phyloP scores from a whole-genome alignment of 1,140 invertebrate genomes.

The Homalodisca vitripennis region DNA sequence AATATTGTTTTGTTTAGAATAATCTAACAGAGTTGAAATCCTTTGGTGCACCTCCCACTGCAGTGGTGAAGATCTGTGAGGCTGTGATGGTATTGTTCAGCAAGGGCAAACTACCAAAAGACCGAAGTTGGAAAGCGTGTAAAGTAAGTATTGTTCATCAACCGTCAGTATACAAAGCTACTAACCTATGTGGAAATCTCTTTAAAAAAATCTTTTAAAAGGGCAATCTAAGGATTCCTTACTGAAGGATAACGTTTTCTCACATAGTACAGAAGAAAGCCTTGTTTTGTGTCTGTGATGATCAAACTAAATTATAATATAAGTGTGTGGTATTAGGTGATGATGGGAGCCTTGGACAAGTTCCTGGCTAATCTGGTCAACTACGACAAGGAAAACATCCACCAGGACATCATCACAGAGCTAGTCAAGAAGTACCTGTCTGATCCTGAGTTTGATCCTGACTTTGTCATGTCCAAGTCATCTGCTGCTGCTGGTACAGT shows the following conservation, averaged over 20 bases:
- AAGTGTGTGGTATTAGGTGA: too few relatives aligned
- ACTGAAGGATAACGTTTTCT: too few relatives aligned
- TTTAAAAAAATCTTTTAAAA: too few relatives aligned
- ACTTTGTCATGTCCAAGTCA: slow-evolving; percentile 83
- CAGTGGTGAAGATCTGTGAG: slow-evolving; percentile 80
- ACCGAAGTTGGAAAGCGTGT: slow-evolving; percentile 89
- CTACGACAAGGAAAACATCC: slow-evolving; percentile 95
- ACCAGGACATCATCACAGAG: slow-evolving; percentile 80
- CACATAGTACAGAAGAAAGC: too few relatives aligned
- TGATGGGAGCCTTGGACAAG: slow-evolving; percentile 82
- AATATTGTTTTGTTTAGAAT: slow-evolving; percentile 50
- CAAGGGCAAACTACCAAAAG: slow-evolving; percentile 87
- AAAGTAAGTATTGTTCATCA: slow-evolving; percentile 67
- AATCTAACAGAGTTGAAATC: slow-evolving; percentile 95
- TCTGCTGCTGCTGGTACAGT: slow-evolving; percentile 76
- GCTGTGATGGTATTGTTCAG: slow-evolving; percentile 87
- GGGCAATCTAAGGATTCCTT: too few relatives aligned
- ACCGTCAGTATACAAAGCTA: too few relatives aligned
- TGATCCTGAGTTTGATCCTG: slow-evolving; percentile 76
- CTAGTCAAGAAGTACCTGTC: slow-evolving; percentile 55
- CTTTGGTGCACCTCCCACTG: slow-evolving; percentile 79
- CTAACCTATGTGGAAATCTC: too few relatives aligned
- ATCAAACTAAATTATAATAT: too few relatives aligned
- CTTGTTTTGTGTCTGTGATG: too few relatives aligned
- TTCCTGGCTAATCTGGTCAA: slow-evolving; percentile 84